Base-by-base conservation (phyloP, 2,113 vertebrate species). In the Amia ocellicauda region DNA sequence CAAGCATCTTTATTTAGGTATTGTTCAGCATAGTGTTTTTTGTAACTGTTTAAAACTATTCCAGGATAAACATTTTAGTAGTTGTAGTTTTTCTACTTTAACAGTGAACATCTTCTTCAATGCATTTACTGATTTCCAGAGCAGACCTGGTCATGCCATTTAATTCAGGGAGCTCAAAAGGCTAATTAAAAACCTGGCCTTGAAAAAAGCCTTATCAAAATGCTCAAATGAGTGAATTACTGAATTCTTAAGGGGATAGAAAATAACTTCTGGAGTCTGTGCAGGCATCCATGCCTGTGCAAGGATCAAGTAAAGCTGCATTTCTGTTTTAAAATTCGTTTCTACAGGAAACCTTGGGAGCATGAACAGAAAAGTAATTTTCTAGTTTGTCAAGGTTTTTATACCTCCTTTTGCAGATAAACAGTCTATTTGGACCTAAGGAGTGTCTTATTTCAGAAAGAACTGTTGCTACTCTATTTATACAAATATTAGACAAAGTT, bases 131-230 rank as follows among this genome's bases (percentile, higher is more conserved):
- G 20, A 50, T 63, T 68, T 49, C 47, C n/a, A 17, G 36, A 59
- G 58, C 50, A 53, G 40, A 45, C 42, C 1, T 1, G 31, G 31
- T n/a, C 17, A 2, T 42, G 50, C 13, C 57, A 49, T 45, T 51
- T 20, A 17, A 56, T 64, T 62, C 43, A 51, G 2, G 4, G 24
- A 43, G 60, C 66, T 67, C 64, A 72, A 53, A 59, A 68, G 66
- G 69, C 50, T 78, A 79, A 83, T 76, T 77, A 63, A 69, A 62
- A 57, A 36, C 5, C 11, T 5, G 31, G 31, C 31, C 31, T 11
- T 36, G 1, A 36, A 51, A 59, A 53, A 62, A 47, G 19, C 4
- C 4, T 59, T 41, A 9, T 27, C 50, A 41, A 63, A 61, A 45
- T 74, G 66, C 59, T 7, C 63, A 69, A 19, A 45, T 63, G 65